Conservation (phyloP, 2,797 vertebrate species). For the Benthosema pterotum region DNA sequence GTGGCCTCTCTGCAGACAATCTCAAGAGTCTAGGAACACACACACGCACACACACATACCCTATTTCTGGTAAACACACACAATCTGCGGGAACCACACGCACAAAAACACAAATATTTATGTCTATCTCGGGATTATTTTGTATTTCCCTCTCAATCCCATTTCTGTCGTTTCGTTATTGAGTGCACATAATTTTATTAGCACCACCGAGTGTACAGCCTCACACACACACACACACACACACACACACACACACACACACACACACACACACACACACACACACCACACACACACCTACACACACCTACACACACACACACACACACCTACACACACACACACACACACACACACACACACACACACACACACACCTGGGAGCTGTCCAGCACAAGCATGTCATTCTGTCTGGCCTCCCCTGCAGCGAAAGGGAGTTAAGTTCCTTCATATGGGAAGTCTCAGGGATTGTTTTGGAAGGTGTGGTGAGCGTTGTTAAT, state of each 20-base stretch:
- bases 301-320: not conserved
- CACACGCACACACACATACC: too few relatives aligned
- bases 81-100: too few relatives aligned
- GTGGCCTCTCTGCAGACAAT: not conserved
- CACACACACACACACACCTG: too few relatives aligned
- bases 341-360: constrained; percentile 5
- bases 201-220: not conserved
- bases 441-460: too few relatives aligned
- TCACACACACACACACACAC: not conserved
- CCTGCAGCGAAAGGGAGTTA: too few relatives aligned
- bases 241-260: not conserved
- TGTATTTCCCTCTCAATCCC: too few relatives aligned
- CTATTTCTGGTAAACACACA: too few relatives aligned
- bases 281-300: not conserved
- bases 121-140: too few relatives aligned
- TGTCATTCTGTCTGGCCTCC: constrained; percentile 23
- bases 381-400: constrained; percentile 48
- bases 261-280: constrained; percentile 1
- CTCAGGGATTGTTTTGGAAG: too few relatives aligned
- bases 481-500: too few relatives aligned
- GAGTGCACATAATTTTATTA: not conserved
- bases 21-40: not conserved
- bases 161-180: too few relatives aligned
- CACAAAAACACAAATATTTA: too few relatives aligned
- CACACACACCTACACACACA: not conserved